Conservation (phyloP, 2,113 vertebrate genomes). For the Anhinga rufa region DNA sequence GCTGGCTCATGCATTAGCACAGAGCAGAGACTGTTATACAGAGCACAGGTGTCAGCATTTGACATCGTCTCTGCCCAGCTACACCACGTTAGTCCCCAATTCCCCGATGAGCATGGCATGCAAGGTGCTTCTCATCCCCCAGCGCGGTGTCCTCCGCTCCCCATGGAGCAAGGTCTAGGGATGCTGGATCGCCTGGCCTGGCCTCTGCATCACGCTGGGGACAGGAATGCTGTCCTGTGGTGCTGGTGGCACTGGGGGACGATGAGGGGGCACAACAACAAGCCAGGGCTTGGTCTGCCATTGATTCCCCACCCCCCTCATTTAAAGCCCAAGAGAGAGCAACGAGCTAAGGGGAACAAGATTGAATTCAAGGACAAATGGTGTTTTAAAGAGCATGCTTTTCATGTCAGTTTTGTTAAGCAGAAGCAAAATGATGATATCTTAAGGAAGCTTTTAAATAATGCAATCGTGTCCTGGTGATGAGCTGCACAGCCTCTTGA, state of each 20-base stretch:
- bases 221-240: accelerated
- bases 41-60: neutral
- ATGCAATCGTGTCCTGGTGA: accelerated
- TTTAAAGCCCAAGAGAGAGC: neutral
- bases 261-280: no score
- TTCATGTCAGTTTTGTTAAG: neutral
- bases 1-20: neutral
- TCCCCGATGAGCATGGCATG: accelerated
- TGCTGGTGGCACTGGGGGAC: neutral
- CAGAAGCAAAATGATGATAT: neutral
- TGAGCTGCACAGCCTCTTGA: neutral
- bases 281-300: neutral
- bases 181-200: neutral
- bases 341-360: neutral
- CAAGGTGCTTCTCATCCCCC: neutral
- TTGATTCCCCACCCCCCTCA: accelerated
- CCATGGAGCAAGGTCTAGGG: neutral
- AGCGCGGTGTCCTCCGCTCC: no score
- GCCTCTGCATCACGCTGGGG: neutral
- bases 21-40: no score
- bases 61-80: neutral
- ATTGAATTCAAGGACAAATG: neutral
- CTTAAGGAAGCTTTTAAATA: neutral
- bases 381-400: neutral
- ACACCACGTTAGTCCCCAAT: accelerated